Evolutionary conservation across 92 coral and sea anemone genomes (phyloP), one percentile per base, ranked within the genome.

Genomic region (Epizoanthus ramosus): DNA sequence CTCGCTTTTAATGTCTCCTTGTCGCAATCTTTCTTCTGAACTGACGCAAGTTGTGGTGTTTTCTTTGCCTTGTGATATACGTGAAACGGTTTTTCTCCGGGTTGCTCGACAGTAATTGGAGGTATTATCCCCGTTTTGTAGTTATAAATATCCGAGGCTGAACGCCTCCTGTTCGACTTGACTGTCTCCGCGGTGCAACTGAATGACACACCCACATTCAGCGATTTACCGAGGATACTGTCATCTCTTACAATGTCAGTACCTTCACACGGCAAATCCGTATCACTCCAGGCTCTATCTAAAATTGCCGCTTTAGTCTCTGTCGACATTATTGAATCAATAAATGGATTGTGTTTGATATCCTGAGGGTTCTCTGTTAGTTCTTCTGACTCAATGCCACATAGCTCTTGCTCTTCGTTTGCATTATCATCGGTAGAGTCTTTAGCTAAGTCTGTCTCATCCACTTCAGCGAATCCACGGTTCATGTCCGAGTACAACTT

Each of bases 341-440:
- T 92, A 47, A 91, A 91, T 0, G 97, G 94, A 56, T 89, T 93
- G 74, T 91, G 94, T 35, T 87, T 88, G 13, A 93, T 64, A 7
- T 92, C 86, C 31, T 67, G 75, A 8, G 84, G 41, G 3, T 84
- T 61, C 31, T 84, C 67, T 18, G 83, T 85, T 12, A 85, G 70
- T 28, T 79, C 57, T 18, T 79, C 57, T 1, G 73, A 74, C 28
- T 80, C 64, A 59, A 50, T 56, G 23, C 73, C 80, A 6, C 39
- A 83, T 13, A 8, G 18, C 6, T 16, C 50, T 28, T 47, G 65
- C 54, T 50, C 54, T 45, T 85, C 88, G 6, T 39, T 76, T 45
- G 35, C 71, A 59, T 23, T 31, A 41, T 16, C 23, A 28, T 22
- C 76, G 22, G 57, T 61, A 3, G 83, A 18, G 63, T 68, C 56